These are phyloP conservation scores for Leptogaster cylindrica DNA, from an alignment of 2,888 invertebrate species.

Conservation along the genomic window DNA sequence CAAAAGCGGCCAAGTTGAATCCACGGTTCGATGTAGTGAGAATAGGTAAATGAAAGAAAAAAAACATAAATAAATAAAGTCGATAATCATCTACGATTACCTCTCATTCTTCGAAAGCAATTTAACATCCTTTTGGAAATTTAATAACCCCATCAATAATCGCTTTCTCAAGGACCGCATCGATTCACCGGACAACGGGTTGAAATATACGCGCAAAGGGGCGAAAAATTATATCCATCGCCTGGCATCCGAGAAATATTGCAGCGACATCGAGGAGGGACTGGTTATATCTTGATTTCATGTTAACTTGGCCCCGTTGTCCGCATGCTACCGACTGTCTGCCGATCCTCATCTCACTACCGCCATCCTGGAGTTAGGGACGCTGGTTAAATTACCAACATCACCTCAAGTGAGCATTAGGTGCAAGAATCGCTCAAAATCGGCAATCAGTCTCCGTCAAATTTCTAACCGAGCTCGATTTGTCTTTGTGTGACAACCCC, in stretches of 20 bases:
- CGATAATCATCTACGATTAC: conserved; percentile 50
- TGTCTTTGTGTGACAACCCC: conserved; percentile 17
- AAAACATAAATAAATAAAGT: conserved; percentile 49
- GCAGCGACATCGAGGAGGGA: conserved; percentile 24
- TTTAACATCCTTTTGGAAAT: conserved; percentile 52
- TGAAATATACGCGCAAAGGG: conserved; percentile 37
- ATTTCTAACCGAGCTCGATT: conserved; percentile 12
- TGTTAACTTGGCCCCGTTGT: conserved; percentile 22
- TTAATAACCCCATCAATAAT: conserved; percentile 52
- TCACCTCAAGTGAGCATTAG: conserved; percentile 16
- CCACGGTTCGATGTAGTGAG: conserved; percentile 7
- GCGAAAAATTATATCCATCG: conserved; percentile 39
- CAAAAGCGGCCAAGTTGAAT: conserved; percentile 8
- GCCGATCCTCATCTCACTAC: conserved; percentile 13
- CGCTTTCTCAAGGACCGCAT: conserved; percentile 39
- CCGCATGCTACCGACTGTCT: conserved; percentile 11
- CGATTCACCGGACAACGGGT: conserved; percentile 26
- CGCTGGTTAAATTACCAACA: conserved; percentile 14
- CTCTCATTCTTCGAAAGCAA: conserved; percentile 49
- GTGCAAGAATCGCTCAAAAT: conserved; percentile 32
- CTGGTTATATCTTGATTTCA: conserved; percentile 40
- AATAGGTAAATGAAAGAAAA: conserved; percentile 40
- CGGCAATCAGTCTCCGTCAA: conserved; percentile 36
- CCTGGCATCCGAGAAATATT: conserved; percentile 15
- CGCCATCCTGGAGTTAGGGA: neutral